phyloP scores from a whole-genome alignment of 2,888 invertebrate species.

The Parnassius apollo region DNA sequence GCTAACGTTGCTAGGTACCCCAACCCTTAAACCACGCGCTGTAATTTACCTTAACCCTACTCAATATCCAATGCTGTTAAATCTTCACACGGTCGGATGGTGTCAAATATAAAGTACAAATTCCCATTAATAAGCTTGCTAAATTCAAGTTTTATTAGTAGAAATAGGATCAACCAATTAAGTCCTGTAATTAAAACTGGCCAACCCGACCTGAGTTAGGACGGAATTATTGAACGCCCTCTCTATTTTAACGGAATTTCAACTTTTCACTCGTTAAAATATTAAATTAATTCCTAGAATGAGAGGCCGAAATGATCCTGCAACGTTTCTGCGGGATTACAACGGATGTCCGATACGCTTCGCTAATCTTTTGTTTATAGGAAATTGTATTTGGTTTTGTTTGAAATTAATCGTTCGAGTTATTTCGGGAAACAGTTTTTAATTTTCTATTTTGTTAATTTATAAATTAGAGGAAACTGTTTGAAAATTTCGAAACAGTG shows the following conservation, averaged over 20 bases:
- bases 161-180: slow-evolving; percentile 35
- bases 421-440: background rate
- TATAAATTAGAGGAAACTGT: background rate
- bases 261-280: slow-evolving; percentile 30
- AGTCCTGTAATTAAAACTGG: slow-evolving; percentile 44
- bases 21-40: too few relatives aligned
- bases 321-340: slow-evolving; percentile 13
- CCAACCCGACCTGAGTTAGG: slow-evolving; percentile 20
- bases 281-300: slow-evolving; percentile 29
- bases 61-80: background rate
- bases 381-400: slow-evolving; percentile 9
- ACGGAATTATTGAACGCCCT: slow-evolving; percentile 26
- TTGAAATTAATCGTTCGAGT: slow-evolving; percentile 5
- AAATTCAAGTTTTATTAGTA: slow-evolving; percentile 34
- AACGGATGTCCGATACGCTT: slow-evolving; percentile 17
- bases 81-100: background rate
- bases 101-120: slow-evolving; percentile 1
- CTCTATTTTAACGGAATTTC: slow-evolving; percentile 33
- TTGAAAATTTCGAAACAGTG: background rate
- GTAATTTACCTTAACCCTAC: too few relatives aligned
- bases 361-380: slow-evolving; percentile 19
- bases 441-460: slow-evolving; percentile 3
- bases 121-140: slow-evolving; percentile 9
- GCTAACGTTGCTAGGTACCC: too few relatives aligned
- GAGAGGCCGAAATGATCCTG: slow-evolving; percentile 19